These are phyloP conservation scores for Chironomus tentans DNA, from an alignment of 2,888 invertebrate genomes.

Conservation along the genomic window DNA sequence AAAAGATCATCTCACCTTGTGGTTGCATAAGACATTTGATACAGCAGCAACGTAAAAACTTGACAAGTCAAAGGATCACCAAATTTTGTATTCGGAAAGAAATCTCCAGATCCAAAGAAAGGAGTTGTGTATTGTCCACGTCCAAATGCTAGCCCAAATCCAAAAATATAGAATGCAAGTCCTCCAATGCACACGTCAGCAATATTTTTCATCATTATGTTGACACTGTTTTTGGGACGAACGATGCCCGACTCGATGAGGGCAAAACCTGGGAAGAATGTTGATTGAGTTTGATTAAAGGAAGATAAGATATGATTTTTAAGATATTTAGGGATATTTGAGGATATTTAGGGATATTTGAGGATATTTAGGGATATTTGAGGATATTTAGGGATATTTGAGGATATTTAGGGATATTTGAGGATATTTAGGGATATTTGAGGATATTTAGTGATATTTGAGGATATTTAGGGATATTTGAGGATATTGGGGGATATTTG, in stretches of 20 bases:
- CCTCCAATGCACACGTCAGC: slow-evolving; percentile 47
- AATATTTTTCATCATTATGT: slow-evolving; percentile 52
- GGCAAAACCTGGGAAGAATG: slow-evolving; percentile 39
- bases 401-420: too few relatives aligned
- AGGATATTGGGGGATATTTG: too few relatives aligned
- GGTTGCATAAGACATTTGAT: slow-evolving; percentile 45
- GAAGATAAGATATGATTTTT: too few relatives aligned
- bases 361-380: too few relatives aligned
- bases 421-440: too few relatives aligned
- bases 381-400: too few relatives aligned
- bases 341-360: too few relatives aligned
- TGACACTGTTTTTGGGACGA: slow-evolving; percentile 46
- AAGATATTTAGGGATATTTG: too few relatives aligned
- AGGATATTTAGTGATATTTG: too few relatives aligned
- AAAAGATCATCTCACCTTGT: slow-evolving; percentile 37
- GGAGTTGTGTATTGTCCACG: slow-evolving; percentile 37
- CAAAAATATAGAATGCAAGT: slow-evolving; percentile 49
- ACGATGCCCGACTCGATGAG: slow-evolving; percentile 47
- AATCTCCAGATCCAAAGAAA: slow-evolving; percentile 44
- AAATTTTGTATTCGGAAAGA: slow-evolving; percentile 39
- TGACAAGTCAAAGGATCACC: slow-evolving; percentile 39
- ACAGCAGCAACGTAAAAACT: slow-evolving; percentile 45
- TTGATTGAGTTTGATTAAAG: too few relatives aligned
- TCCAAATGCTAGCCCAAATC: slow-evolving; percentile 47
- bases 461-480: too few relatives aligned